These are phyloP conservation scores for Patagioenas fasciata DNA, from an alignment of 2,113 vertebrate genomes.

Conservation along the genomic window DNA sequence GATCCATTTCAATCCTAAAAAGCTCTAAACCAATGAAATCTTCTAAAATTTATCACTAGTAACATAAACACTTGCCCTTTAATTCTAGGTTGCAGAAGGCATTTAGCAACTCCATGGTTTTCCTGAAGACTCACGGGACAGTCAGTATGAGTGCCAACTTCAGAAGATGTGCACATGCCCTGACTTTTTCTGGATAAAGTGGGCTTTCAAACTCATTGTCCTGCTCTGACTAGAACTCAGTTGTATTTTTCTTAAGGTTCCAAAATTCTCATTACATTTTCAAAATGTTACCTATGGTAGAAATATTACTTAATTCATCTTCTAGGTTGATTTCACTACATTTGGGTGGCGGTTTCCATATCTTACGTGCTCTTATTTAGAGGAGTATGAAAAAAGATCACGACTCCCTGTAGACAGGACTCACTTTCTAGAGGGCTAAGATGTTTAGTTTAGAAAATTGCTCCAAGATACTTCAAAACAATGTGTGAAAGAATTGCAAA, in stretches of 20 bases:
- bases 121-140: not conserved
- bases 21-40: not conserved
- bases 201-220: not conserved
- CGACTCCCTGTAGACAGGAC: not conserved
- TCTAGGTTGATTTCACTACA: not conserved
- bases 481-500: conserved; percentile 35
- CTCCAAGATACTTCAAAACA: not conserved
- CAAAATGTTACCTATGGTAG: not conserved
- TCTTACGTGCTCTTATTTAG: not conserved
- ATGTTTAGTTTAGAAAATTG: not conserved
- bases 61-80: not conserved
- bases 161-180: not conserved
- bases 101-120: not conserved
- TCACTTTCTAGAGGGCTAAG: not conserved
- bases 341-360: not conserved
- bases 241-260: not conserved
- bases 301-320: not conserved
- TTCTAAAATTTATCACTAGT: not conserved
- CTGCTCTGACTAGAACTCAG: not conserved
- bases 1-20: not conserved
- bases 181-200: not conserved
- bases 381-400: not conserved
- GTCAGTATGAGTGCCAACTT: rapidly evolving
- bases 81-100: not conserved
- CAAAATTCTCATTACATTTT: not conserved